Conservation (phyloP, 2,797 vertebrate species). For the Sphenopsis melanotis region DNA sequence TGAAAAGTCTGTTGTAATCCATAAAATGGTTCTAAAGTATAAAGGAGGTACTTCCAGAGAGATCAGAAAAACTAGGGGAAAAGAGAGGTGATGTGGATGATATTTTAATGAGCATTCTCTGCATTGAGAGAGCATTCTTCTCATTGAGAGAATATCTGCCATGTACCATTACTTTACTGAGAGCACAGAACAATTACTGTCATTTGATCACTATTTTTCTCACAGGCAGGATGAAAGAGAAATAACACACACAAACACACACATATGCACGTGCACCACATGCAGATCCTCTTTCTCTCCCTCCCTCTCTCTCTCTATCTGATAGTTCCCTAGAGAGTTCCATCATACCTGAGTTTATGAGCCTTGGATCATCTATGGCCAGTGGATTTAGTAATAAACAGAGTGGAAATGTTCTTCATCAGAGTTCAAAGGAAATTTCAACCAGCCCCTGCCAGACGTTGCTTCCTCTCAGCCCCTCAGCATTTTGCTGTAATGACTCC, state of each 20-base stretch:
- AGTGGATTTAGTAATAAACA: slow-evolving; percentile 54
- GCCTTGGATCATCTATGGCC: slow-evolving; percentile 37
- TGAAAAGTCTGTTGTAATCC: slow-evolving; percentile 23
- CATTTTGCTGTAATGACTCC: slow-evolving; percentile 41
- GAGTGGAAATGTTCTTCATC: slow-evolving; percentile 55
- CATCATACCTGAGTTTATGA: slow-evolving; percentile 57
- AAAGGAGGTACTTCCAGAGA: neutral
- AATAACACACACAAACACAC: neutral
- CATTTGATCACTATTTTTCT: neutral
- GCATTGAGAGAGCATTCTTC: neutral
- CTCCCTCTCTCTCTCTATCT: neutral
- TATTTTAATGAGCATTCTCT: neutral
- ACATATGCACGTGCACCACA: fast-evolving
- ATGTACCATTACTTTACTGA: neutral
- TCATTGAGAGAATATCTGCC: neutral
- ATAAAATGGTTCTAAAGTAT: neutral
- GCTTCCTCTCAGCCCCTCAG: neutral
- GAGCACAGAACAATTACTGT: neutral
- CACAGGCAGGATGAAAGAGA: neutral
- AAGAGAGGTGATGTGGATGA: neutral
- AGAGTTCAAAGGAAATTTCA: slow-evolving; percentile 47
- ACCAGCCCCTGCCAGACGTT: neutral
- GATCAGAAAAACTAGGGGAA: neutral
- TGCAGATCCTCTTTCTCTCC: neutral
- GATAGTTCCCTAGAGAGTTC: neutral